Evolutionary conservation across 1,140 invertebrate species (phyloP), one percentile per base, ranked within the genome.

Genomic region (Cherax destructor): DNA sequence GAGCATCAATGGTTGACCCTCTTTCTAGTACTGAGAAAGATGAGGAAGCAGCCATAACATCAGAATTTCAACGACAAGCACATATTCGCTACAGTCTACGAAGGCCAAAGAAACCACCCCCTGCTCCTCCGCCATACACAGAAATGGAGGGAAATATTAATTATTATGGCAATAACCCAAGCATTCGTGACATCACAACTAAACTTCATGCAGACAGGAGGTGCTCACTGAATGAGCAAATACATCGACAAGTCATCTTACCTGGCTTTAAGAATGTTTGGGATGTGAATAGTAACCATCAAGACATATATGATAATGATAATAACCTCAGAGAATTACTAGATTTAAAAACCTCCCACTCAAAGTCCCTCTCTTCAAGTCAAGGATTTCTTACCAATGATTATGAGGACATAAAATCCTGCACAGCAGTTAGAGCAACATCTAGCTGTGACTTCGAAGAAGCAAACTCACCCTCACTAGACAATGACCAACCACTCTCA

Each of bases 1-100:
- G 88, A 52, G 50, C 88, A 47, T 91, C 88, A 30, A 11, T 91
- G 88, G 88, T 91, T 84, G 88, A 91, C 74, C 88, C 88, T 78
- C 81, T 91, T 84, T 85, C 88, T 61, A 84, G 76, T 61, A n/a
- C 41, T 49, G 88, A 91, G 83, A 91, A 91, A 84, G 88, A 85
- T 47, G 88, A 91, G 56, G 88, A 91, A 79, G 74, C 83, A 79
- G 83, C 81, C 81, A 85, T 91, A 47, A 84, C 88, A 9, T 85
- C 83, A 50, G 88, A 91, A 56, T 91, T 91, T 52, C 88, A 91
- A 69, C 83, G 83, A 18, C 88, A 85, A 47, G 88, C 88, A 41
- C 88, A 91, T 47, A 65, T 91, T 21, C 81, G 88, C 11, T 91
- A 91, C 59, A 91, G 88, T 56, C 83, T 91, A 3, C 52, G 88